A percentile compares a stretch with the other conserved stretches of the same genome.
Conservation (phyloP, 2,797 vertebrate species). For the Sebastes taczanowskii region DNA sequence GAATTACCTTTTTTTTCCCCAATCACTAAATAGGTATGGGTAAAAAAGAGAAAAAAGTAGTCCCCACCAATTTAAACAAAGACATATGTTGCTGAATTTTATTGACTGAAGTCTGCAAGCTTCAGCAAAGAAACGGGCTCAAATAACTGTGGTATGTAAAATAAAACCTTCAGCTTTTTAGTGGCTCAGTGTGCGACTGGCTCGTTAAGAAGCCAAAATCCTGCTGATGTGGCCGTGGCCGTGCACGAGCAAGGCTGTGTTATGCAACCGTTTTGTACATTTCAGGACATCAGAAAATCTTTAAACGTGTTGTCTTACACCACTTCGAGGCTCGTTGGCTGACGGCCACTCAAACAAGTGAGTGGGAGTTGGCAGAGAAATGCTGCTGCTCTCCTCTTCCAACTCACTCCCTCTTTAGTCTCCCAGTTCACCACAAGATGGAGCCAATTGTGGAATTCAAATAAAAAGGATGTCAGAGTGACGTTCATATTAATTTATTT, state of each 20-base stretch:
- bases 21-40: slow-evolving; percentile 3
- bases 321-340: slow-evolving; percentile 45
- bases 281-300: slow-evolving; percentile 40
- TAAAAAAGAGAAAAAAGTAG: not conserved
- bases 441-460: slow-evolving; percentile 54
- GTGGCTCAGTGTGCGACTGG: slow-evolving; percentile 29
- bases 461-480: not conserved
- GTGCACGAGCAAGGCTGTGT: slow-evolving; percentile 12
- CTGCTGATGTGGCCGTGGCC: slow-evolving; percentile 50
- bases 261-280: slow-evolving; percentile 60
- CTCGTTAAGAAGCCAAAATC: slow-evolving; percentile 58
- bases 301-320: slow-evolving; percentile 57
- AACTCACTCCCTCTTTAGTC: slow-evolving; percentile 13
- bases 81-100: slow-evolving; percentile 58
- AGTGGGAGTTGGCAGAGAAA: slow-evolving; percentile 34
- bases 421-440: slow-evolving; percentile 69
- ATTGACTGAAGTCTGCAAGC: slow-evolving; percentile 55
- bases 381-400: not conserved
- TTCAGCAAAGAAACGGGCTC: slow-evolving; percentile 59
- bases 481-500: slow-evolving; percentile 48
- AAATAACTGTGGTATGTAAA: slow-evolving; percentile 30
- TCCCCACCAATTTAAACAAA: slow-evolving; percentile 55
- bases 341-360: slow-evolving; percentile 50
- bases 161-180: slow-evolving; percentile 10
- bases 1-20: not conserved